Base-by-base conservation (phyloP, 2,113 vertebrate species). In the Oreotrochilus melanogaster region DNA sequence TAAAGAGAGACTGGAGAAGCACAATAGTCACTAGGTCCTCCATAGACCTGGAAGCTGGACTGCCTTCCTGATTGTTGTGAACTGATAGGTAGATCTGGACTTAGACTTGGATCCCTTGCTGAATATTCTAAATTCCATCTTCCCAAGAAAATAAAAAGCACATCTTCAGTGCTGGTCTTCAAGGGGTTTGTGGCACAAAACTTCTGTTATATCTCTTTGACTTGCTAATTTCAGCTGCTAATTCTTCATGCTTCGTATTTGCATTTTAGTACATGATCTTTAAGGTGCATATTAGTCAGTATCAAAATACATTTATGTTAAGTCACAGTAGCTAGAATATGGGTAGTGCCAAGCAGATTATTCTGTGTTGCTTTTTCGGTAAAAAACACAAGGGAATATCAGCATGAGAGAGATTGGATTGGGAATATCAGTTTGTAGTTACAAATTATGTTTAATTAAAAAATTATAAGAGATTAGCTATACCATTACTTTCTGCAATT, bases 391-490 rank as follows among this genome's bases (percentile, higher is more conserved):
- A 50, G 86, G 66, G 51, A 96, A 73, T 93, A 80, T 57, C 61
- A 48, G 53, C 33, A 74, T 66, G 74, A 93, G 27, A 91, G 37
- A 94, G 72, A 92, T 24, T 96, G 85, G 86, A 92, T n/a, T 94
- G 47, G 93, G 89, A 75, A 94, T 96, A 96, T 90, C 7, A 92
- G 65, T 81, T 81, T 92, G 60, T 93, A 95, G 96, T 93, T 97
- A 91, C 57, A 95, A 97, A 94, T 81, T 18, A 78, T 86, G 61
- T 90, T 96, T 95, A 97, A 97, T 97, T 97, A 96, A 75, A 88
- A 98, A 92, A 47, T 89, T 95, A 88, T 91, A 96, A 57, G 54
- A 91, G 78, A 97, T 97, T 94, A 98, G 58, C 70, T 97, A 75
- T 94, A 86, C 86, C 74, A 73, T 95, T 97, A 89, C 83, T 97